Evolutionary conservation across 2,888 invertebrate genomes (phyloP).

Genomic region (Eilema caniola): DNA sequence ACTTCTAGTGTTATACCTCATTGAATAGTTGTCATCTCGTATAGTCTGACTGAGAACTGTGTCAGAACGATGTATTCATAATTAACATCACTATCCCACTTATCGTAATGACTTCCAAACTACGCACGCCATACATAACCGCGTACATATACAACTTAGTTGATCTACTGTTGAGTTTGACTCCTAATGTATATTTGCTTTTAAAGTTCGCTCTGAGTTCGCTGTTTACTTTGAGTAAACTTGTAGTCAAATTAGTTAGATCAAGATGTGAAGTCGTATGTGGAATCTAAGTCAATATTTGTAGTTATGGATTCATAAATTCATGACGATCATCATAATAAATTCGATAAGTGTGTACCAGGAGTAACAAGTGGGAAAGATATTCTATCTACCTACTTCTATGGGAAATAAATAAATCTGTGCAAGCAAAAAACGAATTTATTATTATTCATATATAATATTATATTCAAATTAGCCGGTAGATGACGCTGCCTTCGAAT

Average conservation of each 20-base stretch:
- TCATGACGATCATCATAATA: too few relatives aligned
- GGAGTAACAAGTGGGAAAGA: too few relatives aligned
- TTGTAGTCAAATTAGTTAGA: conserved; percentile 30
- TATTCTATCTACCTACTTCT: too few relatives aligned
- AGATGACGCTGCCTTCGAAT: too few relatives aligned
- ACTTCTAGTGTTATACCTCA: too few relatives aligned
- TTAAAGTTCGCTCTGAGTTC: conserved; percentile 40
- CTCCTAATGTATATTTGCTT: conserved; percentile 36
- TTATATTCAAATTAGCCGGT: too few relatives aligned
- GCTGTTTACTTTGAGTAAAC: conserved; percentile 36
- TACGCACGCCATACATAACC: background rate
- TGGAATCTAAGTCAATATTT: conserved; percentile 9
- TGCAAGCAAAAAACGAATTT: too few relatives aligned
- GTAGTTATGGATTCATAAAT: background rate
- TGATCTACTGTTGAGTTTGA: conserved; percentile 39
- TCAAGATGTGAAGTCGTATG: conserved; percentile 20
- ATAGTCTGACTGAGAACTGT: too few relatives aligned
- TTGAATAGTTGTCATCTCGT: too few relatives aligned
- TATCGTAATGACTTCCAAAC: background rate
- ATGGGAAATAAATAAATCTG: too few relatives aligned
- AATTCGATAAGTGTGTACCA: too few relatives aligned
- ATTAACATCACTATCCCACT: background rate
- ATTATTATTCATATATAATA: too few relatives aligned
- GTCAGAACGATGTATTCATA: background rate
- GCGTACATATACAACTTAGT: conserved; percentile 8